phyloP scores from a whole-genome alignment of 2,888 invertebrate genomes.

The Drosophila mulleri region DNA sequence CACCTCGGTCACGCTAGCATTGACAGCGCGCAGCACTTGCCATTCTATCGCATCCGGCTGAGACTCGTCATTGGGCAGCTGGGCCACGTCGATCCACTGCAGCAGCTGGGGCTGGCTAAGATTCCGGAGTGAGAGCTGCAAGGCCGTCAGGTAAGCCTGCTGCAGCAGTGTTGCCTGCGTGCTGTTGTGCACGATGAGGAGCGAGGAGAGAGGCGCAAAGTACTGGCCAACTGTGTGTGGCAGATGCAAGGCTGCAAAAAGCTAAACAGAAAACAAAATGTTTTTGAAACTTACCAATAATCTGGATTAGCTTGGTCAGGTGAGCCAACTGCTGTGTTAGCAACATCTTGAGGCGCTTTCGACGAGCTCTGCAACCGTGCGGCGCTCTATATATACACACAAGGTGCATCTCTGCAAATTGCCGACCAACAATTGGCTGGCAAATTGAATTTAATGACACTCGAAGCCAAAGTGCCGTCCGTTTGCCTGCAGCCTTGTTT shows the following conservation, averaged over 20 bases:
- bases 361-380: neutral
- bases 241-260: neutral
- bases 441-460: slow-evolving; percentile 67
- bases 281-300: slow-evolving; percentile 56
- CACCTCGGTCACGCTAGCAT: slow-evolving; percentile 78
- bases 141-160: slow-evolving; percentile 73
- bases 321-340: slow-evolving; percentile 47
- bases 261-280: neutral
- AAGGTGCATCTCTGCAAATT: slow-evolving; percentile 33
- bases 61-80: slow-evolving; percentile 42
- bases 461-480: slow-evolving; percentile 34
- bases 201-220: slow-evolving; percentile 75
- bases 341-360: slow-evolving; percentile 54
- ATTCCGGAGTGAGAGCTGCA: slow-evolving; percentile 66
- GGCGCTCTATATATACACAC: slow-evolving; percentile 37
- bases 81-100: slow-evolving; percentile 81
- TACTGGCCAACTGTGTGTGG: slow-evolving; percentile 71
- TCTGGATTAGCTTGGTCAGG: slow-evolving; percentile 58
- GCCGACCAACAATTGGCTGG: slow-evolving; percentile 43
- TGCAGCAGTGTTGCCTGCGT: slow-evolving; percentile 47
- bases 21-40: slow-evolving; percentile 73
- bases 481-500: slow-evolving; percentile 53
- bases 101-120: slow-evolving; percentile 57
- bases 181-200: slow-evolving; percentile 79
- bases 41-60: slow-evolving; percentile 50